Percentiles rank a stretch among this genome's conserved stretches.
Evolutionary conservation across 2,888 invertebrate species (phyloP).

Genomic region (Rhimphoctona megacephalus): DNA sequence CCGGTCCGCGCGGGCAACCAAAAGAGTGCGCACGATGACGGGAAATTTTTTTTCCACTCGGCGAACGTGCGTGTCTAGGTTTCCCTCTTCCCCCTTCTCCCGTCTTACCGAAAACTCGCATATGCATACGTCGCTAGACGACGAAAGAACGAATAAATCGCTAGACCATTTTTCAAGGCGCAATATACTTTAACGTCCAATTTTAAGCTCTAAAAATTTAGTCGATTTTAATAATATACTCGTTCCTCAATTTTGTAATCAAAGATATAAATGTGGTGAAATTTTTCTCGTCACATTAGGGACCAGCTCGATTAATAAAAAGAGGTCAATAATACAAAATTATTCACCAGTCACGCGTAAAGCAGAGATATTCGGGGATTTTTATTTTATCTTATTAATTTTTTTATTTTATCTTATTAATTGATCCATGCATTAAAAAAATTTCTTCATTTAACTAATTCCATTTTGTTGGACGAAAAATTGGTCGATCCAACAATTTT

Average conservation of each 20-base stretch:
- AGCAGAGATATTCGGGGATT: neutral
- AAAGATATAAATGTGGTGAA: neutral
- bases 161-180: constrained; percentile 15
- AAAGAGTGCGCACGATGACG: constrained; percentile 59
- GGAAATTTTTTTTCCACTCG: constrained; percentile 49
- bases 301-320: neutral
- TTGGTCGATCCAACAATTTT: too few relatives aligned
- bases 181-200: neutral
- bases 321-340: neutral
- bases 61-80: constrained; percentile 27
- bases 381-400: too few relatives aligned
- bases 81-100: constrained; percentile 14
- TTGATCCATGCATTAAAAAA: too few relatives aligned
- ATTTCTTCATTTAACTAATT: too few relatives aligned
- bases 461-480: too few relatives aligned
- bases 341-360: neutral
- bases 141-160: constrained; percentile 37
- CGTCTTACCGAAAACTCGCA: constrained; percentile 15
- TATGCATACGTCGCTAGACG: constrained; percentile 39
- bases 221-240: neutral
- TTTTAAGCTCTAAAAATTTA: neutral
- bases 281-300: neutral
- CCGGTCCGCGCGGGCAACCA: constrained; percentile 66
- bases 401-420: too few relatives aligned
- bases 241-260: neutral